Conservation (phyloP, 1,140 invertebrate species). For the Wasmannia auropunctata region DNA sequence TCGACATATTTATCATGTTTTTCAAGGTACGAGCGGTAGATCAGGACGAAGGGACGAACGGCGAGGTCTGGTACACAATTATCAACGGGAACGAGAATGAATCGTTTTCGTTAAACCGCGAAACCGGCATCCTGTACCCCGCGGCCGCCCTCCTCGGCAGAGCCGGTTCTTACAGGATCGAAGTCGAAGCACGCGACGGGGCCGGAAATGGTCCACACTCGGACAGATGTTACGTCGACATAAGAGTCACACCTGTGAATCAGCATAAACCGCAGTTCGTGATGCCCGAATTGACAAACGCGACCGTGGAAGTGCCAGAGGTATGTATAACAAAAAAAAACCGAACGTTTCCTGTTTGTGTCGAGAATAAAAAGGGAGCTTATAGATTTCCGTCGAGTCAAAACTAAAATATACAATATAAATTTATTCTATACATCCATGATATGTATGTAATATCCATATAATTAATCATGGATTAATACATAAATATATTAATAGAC, state of each 20-base stretch:
- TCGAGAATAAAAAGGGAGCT: not conserved
- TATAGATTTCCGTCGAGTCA: not conserved
- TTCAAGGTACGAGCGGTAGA: slow-evolving; percentile 89
- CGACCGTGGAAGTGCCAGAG: slow-evolving; percentile 92
- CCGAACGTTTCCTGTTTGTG: not conserved
- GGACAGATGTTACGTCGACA: slow-evolving; percentile 90
- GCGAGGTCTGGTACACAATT: slow-evolving; percentile 91
- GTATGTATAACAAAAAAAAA: slow-evolving; percentile 81
- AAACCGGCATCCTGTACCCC: slow-evolving; percentile 92
- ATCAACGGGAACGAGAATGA: slow-evolving; percentile 89
- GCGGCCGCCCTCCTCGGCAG: slow-evolving; percentile 88
- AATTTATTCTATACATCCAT: too few species aligned
- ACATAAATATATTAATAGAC: not conserved
- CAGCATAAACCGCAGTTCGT: slow-evolving; percentile 94
- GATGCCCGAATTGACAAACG: slow-evolving; percentile 90
- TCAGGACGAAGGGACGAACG: slow-evolving; percentile 91
- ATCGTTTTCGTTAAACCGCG: slow-evolving; percentile 90
- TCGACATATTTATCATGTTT: not conserved
- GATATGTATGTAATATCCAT: too few species aligned
- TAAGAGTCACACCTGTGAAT: slow-evolving; percentile 93
- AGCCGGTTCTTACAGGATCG: slow-evolving; percentile 88
- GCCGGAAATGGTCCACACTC: slow-evolving; percentile 88
- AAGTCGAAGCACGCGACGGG: slow-evolving; percentile 91
- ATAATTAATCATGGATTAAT: too few species aligned
- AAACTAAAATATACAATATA: not conserved